Conservation (phyloP, 2,797 vertebrate genomes). For the Squalus acanthias region DNA sequence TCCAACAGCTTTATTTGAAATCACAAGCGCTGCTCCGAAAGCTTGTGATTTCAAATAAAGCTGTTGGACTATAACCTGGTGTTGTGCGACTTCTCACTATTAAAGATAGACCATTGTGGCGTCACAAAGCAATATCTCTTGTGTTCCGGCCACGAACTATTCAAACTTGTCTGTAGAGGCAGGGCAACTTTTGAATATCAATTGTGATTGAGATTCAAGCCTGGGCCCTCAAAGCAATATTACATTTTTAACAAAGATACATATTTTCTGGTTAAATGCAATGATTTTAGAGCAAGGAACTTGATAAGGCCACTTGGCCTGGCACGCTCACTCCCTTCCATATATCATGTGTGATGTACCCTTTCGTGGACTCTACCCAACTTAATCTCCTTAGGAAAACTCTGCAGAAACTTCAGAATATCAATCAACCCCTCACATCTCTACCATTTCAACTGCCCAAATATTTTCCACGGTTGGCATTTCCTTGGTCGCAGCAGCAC, state of each 20-base stretch:
- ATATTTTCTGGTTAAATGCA: background rate
- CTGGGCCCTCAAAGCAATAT: background rate
- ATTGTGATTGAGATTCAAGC: background rate
- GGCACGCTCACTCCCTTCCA: background rate
- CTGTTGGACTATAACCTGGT: too few relatives aligned
- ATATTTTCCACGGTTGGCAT: background rate
- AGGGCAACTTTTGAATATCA: background rate
- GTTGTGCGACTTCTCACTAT: background rate
- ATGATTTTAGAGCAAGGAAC: background rate
- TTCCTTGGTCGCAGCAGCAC: background rate
- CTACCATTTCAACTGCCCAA: background rate
- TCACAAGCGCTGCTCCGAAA: too few relatives aligned
- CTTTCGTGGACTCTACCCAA: background rate
- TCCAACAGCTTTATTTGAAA: too few relatives aligned
- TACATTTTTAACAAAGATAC: background rate
- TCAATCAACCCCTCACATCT: background rate
- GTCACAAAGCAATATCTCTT: background rate
- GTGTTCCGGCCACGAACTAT: background rate
- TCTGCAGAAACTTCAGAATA: background rate
- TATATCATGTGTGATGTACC: background rate
- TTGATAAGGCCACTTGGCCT: background rate
- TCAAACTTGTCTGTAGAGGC: background rate
- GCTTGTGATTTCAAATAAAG: too few relatives aligned
- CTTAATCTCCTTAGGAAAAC: background rate
- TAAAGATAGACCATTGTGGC: background rate